A percentile compares a stretch with the other conserved stretches of the same genome.
Conservation (phyloP, 2,797 vertebrate species). For the Erithacus rubecula region DNA sequence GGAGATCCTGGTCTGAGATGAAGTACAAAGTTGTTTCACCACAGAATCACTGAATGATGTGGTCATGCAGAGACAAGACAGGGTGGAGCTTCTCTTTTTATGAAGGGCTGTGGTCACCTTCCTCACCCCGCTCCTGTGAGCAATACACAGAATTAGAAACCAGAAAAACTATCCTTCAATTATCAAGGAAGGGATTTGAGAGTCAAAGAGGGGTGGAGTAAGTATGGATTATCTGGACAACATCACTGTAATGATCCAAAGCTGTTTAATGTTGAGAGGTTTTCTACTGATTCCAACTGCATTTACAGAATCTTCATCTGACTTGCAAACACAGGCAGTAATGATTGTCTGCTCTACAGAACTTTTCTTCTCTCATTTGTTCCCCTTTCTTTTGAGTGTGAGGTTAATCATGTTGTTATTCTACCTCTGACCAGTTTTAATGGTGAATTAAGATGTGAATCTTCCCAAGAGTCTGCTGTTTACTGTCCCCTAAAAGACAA, state of each 20-base stretch:
- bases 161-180: not conserved
- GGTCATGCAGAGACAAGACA: accelerated
- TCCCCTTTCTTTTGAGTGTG: not conserved
- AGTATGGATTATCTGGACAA: not conserved
- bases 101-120: not conserved
- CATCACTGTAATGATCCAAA: not conserved
- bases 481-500: not conserved
- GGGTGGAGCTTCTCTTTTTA: not conserved
- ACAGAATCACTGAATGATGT: not conserved
- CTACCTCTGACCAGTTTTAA: not conserved
- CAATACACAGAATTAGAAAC: not conserved
- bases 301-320: not conserved
- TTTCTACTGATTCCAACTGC: not conserved
- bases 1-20: not conserved
- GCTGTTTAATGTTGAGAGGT: not conserved
- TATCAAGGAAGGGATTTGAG: not conserved
- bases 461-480: not conserved
- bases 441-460: not conserved
- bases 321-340: not conserved
- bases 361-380: not conserved
- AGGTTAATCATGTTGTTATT: not conserved
- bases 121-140: not conserved
- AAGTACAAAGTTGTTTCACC: not conserved
- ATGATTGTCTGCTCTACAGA: not conserved
- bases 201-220: not conserved